Conservation (phyloP, 2,797 vertebrate genomes). For the Myotis daubentonii region DNA sequence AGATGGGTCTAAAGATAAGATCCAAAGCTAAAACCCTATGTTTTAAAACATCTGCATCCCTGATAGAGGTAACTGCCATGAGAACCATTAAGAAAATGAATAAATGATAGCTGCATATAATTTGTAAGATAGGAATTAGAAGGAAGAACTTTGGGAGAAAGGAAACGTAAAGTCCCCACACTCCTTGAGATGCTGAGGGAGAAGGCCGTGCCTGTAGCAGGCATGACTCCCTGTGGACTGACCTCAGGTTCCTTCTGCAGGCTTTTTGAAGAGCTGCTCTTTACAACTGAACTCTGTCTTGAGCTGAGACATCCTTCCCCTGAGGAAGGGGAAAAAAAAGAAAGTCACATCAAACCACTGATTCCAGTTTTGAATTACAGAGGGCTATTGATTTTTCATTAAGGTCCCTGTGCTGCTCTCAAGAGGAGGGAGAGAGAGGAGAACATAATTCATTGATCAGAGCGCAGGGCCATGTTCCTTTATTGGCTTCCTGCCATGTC, state of each 20-base stretch:
- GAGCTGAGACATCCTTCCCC: slow-evolving; percentile 44
- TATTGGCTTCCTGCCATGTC: slow-evolving; percentile 94
- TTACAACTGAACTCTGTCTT: slow-evolving; percentile 81
- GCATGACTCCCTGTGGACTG: slow-evolving; percentile 53
- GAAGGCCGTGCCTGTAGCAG: not conserved
- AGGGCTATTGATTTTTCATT: slow-evolving; percentile 97
- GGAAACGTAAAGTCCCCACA: not conserved
- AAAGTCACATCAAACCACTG: slow-evolving; percentile 87
- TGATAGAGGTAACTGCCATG: not conserved
- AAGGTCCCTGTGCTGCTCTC: slow-evolving; percentile 83
- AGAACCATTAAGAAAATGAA: slow-evolving; percentile 52
- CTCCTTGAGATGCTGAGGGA: not conserved
- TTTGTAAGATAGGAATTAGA: not conserved
- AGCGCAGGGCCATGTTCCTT: slow-evolving; percentile 88
- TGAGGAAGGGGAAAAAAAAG: slow-evolving; percentile 57
- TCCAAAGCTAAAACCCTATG: not conserved
- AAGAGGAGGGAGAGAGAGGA: slow-evolving; percentile 76
- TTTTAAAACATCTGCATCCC: not conserved
- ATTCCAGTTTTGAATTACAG: slow-evolving; percentile 87
- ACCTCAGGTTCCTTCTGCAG: slow-evolving; percentile 65
- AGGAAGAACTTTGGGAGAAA: not conserved
- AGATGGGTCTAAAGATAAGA: not conserved
- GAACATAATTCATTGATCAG: slow-evolving; percentile 93
- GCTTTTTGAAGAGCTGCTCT: slow-evolving; percentile 67
- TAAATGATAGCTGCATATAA: not conserved